phyloP scores from a whole-genome alignment of 2,888 invertebrate species.

The Zele albiditarsus region DNA sequence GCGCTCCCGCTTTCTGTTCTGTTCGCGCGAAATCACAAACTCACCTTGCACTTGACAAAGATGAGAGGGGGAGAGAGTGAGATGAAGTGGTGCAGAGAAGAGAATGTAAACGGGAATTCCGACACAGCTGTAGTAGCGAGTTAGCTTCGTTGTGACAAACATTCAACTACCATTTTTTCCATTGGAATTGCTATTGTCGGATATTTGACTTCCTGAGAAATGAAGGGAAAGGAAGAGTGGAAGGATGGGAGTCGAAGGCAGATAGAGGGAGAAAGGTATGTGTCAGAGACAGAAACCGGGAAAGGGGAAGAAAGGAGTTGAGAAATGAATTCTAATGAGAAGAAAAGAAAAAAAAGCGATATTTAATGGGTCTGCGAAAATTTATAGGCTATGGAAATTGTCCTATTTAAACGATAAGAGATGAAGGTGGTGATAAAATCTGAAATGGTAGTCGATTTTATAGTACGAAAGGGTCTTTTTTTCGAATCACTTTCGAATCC shows the following conservation, averaged over 20 bases:
- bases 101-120: slow-evolving; percentile 54
- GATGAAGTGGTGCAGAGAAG: slow-evolving; percentile 32
- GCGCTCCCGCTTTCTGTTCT: slow-evolving; percentile 38
- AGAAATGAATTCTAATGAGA: slow-evolving; percentile 2
- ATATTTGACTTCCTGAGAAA: slow-evolving; percentile 53
- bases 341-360: not conserved
- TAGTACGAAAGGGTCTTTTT: slow-evolving; percentile 9
- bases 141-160: slow-evolving; percentile 53
- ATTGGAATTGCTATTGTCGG: slow-evolving; percentile 65
- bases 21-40: slow-evolving; percentile 30
- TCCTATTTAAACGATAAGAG: slow-evolving; percentile 10
- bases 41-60: slow-evolving; percentile 33
- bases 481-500: slow-evolving; percentile 28
- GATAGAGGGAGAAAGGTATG: not conserved
- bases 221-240: slow-evolving; percentile 5
- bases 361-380: slow-evolving; percentile 9
- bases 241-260: not conserved
- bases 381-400: slow-evolving; percentile 6
- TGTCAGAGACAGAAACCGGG: not conserved
- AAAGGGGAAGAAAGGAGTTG: not conserved
- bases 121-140: slow-evolving; percentile 56
- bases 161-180: slow-evolving; percentile 61
- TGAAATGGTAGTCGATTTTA: slow-evolving; percentile 6
- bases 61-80: slow-evolving; percentile 36
- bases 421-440: not conserved